Evolutionary conservation across 1,140 invertebrate genomes (phyloP), one percentile per base, ranked within the genome.

Genomic region (Bombus impatiens): DNA sequence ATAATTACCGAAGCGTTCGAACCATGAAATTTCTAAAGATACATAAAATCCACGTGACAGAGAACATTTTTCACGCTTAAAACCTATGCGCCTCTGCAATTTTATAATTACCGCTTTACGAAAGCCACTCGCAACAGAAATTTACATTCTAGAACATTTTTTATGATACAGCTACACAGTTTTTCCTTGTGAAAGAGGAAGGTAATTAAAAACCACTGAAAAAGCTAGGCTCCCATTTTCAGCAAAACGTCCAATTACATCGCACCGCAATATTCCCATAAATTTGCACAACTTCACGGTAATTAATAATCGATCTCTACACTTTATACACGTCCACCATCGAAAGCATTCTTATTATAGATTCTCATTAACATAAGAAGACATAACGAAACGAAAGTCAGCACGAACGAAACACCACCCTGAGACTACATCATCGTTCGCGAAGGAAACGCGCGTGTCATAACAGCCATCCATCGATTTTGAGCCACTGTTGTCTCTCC

Each of bases 391-490:
- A 25, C n/a, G 72, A 75, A 28, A 53, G 47, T n/a, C 28, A n/a
- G 25, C 13, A 9, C 18, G 4, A 13, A 57, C 8, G 53, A 78
- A 57, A 86, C 75, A 68, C 18, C 28, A 3, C 6, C 15, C 9
- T 25, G 32, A 42, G 44, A 25, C 37, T 59, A 35, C 70, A 68
- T 10, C 15, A 62, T 42, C 28, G 53, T 32, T 74, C 13, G 42
- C n/a, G 3, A 71, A 71, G 35, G 22, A 82, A 32, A 82, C 85
- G 37, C 71, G 85, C 32, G 10, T 6, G 10, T 70, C 37, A 32
- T 83, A 82, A 62, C 40, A 82, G 71, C 28, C 25, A 83, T 15
- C 10, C 84, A 80, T 86, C 65, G 62, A 35, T 13, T 35, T 35
- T 37, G 3, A 62, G 28, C 59, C 59, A 62, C 59, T 13, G 59